These are phyloP conservation scores for Neostethus bicornis DNA, from an alignment of 2,797 vertebrate genomes.

Conservation along the genomic window DNA sequence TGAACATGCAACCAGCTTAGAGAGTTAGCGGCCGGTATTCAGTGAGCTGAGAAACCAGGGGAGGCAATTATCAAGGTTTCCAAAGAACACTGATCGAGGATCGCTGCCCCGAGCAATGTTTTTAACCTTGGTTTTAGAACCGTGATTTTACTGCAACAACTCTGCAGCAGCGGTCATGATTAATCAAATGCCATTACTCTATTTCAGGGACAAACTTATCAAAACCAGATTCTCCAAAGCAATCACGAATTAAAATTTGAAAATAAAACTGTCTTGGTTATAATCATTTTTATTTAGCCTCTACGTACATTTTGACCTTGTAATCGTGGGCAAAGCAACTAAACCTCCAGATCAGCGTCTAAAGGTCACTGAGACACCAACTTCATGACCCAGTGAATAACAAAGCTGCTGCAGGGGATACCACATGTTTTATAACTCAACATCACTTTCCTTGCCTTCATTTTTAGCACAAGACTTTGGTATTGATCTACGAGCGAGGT, in stretches of 20 bases:
- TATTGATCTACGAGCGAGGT: conserved; percentile 79
- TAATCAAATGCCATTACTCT: conserved; percentile 44
- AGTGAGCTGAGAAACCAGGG: conserved; percentile 73
- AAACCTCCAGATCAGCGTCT: conserved; percentile 50
- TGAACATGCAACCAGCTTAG: conserved; percentile 73
- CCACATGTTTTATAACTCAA: conserved; percentile 64
- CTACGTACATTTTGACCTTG: conserved; percentile 24
- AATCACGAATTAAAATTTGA: conserved; percentile 21
- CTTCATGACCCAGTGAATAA: conserved; percentile 52
- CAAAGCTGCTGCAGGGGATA: conserved; percentile 63
- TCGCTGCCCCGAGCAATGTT: conserved; percentile 63
- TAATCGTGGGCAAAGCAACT: conserved; percentile 40
- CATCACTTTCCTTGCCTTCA: conserved; percentile 69
- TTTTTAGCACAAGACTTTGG: conserved; percentile 62
- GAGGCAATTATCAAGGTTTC: conserved; percentile 77
- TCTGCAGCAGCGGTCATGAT: conserved; percentile 47
- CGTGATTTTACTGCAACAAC: conserved; percentile 41
- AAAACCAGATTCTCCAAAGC: conserved; percentile 15
- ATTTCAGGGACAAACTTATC: conserved; percentile 26
- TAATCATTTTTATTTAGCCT: conserved; percentile 4
- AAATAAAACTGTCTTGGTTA: conserved; percentile 7
- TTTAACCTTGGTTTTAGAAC: conserved; percentile 66
- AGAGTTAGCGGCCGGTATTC: conserved; percentile 71
- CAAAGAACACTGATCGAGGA: conserved; percentile 63
- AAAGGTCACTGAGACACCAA: conserved; percentile 48